Base-by-base conservation (phyloP, 2,113 vertebrate genomes). In the Trematocara variabile region DNA sequence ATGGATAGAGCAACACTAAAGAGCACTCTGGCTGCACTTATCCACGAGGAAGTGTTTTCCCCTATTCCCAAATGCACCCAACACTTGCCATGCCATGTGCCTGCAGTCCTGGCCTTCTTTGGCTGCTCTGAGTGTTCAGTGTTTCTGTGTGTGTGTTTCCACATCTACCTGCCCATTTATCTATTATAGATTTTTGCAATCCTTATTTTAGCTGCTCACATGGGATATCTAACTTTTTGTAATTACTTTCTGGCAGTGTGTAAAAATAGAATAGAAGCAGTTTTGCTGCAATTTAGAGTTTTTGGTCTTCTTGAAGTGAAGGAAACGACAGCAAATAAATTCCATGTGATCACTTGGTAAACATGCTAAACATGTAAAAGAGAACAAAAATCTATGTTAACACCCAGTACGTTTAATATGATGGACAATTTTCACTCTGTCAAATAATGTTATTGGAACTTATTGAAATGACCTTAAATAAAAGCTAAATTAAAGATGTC, bases 1-100 rank as follows among this genome's bases (percentile, higher is more conserved):
- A 95, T 94, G 90, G 92, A 94, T 94, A 30, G 92, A 91, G 84
- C 89, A 53, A 91, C 94, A 92, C 89, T 93, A 93, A 95, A 95
- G 91, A 92, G 88, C 90, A 93, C 90, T 86, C 91, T 20, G 79
- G 48, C 88, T 91, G 83, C 86, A 89, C 92, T 88, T 92, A 87
- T 84, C 91, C 90, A 83, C 50, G 78, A 91, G 89, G 82, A 89
- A 65, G 87, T 65, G 44, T 89, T 60, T 75, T 92, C 91, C 89
- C 93, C 2, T 80, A 81, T 77, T 91, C 93, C 93, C 91, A 75
- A 2, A 81, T 37, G 73, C 85, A 4, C 65, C 82, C 18, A 34
- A 60, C 79, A 56, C 87, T 77, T 44, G 79, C 50, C 70, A 56
- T 82, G 65, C 88, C 60, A 48, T 75, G 48, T 75, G 58, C 78